Evolutionary conservation across 2,888 invertebrate species (phyloP), one percentile per base, ranked within the genome.

Genomic region (Meiosimyza platycephala): DNA sequence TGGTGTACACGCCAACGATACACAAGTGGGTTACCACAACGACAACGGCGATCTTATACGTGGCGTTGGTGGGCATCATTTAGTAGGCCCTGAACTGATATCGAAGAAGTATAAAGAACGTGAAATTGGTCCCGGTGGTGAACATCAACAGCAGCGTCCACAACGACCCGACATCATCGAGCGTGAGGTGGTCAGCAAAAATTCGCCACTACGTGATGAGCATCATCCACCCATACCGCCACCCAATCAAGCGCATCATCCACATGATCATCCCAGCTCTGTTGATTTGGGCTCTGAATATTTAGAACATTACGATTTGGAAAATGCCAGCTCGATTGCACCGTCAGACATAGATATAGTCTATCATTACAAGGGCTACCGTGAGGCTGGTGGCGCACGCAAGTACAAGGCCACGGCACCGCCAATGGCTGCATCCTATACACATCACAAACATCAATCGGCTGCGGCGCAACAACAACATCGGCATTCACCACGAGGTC

Each of bases 271-370:
- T 40, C 90, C 90, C 59, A 92, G 91, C 28, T 92, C 93, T 63
- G 92, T 93, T 68, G 95, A 95, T 81, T 89, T 95, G 79, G 91
- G 92, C 82, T 92, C 92, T 11, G 94, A 95, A 83, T 90, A 93
- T 75, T 95, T 96, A 0, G 97, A 97, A 85, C 96, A 97, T 85
- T 98, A 98, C 84, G 98, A 98, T 85, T 89, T 98, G 75, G 98
- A 98, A 88, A 98, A 98, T 87, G 97, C 98, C 1, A 97, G 97
- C 85, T 97, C 97, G 0, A 98, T 98, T 79, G 98, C 98, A 0
- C 98, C 98, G 0, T 97, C 97, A 3, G 98, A 98, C 84, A 97
- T 97, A 78, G 98, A 98, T 84, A 95, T 98, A 76, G 96, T 97
- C 13, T 96, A 96, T 82, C 98, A 98, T 85, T 98, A 98, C 85